Evolutionary conservation across 2,888 invertebrate species (phyloP).

Genomic region (Andrena dorsata): DNA sequence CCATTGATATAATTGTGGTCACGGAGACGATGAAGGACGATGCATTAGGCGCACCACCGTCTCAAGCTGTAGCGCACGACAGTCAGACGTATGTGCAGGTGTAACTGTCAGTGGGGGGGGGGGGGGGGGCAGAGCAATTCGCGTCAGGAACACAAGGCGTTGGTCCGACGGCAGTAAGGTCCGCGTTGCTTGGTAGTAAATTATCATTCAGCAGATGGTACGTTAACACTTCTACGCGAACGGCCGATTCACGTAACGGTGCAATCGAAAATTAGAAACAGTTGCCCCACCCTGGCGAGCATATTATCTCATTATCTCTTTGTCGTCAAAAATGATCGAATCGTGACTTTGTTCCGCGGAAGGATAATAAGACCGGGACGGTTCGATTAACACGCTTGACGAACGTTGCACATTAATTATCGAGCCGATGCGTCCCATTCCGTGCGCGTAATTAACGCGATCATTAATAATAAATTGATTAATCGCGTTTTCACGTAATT

Average conservation of each 20-base stretch:
- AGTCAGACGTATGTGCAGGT: slow-evolving; percentile 60
- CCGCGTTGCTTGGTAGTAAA: slow-evolving; percentile 29
- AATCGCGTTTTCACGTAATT: slow-evolving; percentile 40
- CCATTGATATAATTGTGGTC: slow-evolving; percentile 33
- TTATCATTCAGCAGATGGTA: slow-evolving; percentile 19
- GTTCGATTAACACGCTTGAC: slow-evolving; percentile 37
- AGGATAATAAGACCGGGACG: slow-evolving; percentile 28
- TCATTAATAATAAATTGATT: slow-evolving; percentile 54
- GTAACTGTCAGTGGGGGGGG: slow-evolving; percentile 58
- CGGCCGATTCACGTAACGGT: background rate
- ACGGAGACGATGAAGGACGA: slow-evolving; percentile 60
- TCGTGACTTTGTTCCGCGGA: background rate
- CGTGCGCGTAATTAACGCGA: slow-evolving; percentile 45
- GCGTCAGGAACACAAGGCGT: slow-evolving; percentile 53
- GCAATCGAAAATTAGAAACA: background rate
- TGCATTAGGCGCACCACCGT: slow-evolving; percentile 39
- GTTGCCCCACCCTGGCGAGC: background rate
- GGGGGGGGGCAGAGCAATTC: slow-evolving; percentile 39
- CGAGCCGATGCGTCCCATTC: slow-evolving; percentile 19
- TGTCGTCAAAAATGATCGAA: background rate
- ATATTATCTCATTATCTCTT: background rate
- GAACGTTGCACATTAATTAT: slow-evolving; percentile 49
- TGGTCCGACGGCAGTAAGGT: slow-evolving; percentile 32
- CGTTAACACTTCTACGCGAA: background rate
- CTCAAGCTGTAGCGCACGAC: slow-evolving; percentile 57